Conservation (phyloP, 2,113 vertebrate genomes). For the Bostrychus sinensis region DNA sequence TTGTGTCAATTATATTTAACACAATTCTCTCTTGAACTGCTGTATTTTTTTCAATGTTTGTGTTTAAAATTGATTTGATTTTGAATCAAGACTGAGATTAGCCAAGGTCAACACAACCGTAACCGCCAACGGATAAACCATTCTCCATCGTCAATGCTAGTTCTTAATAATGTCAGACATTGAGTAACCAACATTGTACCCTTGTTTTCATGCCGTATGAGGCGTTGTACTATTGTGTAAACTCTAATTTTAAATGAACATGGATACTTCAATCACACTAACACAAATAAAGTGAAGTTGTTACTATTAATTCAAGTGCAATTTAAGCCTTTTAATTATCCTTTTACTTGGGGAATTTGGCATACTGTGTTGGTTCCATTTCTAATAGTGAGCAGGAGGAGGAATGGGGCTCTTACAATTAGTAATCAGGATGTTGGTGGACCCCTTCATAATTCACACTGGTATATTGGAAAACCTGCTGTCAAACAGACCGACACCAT, state of each 20-base stretch:
- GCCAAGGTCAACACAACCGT: slow-evolving; percentile 20
- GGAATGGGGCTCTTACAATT: not conserved
- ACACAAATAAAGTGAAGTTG: no score
- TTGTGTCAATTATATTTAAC: not conserved
- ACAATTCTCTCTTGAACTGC: slow-evolving; percentile 20
- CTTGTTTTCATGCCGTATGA: not conserved
- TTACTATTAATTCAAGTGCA: not conserved
- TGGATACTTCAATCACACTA: no score
- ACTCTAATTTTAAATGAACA: no score
- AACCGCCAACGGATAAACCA: not conserved
- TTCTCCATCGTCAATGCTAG: slow-evolving; percentile 26
- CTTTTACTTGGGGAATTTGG: not conserved
- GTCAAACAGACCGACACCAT: slow-evolving; percentile 50
- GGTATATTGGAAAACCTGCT: slow-evolving; percentile 63
- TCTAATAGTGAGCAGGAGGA: not conserved
- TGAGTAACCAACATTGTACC: not conserved
- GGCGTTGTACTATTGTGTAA: no score
- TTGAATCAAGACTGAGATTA: slow-evolving; percentile 36
- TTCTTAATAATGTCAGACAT: slow-evolving; percentile 17
- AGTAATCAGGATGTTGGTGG: slow-evolving; percentile 24
- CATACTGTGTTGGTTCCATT: not conserved
- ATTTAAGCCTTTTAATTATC: not conserved
- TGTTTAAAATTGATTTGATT: slow-evolving; percentile 19
- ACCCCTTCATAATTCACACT: slow-evolving; percentile 55
- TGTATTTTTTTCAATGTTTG: slow-evolving; percentile 13